Evolutionary conservation across 92 coral and sea anemone species (phyloP), one percentile per base, ranked within the genome.

Genomic region (Virgularia gustaviana): DNA sequence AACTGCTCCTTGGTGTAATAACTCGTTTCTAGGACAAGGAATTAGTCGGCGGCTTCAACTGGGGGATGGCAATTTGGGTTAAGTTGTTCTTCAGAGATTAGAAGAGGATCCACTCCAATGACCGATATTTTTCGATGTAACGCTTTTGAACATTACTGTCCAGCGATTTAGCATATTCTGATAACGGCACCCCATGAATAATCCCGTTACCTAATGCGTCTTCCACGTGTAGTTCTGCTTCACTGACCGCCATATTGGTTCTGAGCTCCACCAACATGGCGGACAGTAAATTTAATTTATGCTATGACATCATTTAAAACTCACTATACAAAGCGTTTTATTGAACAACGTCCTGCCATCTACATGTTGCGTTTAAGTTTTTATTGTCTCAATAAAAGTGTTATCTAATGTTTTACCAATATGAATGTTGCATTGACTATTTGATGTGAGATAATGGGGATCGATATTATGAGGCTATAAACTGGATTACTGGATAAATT

Each of bases 1-100:
- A 79, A 83, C 33, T 72, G 81, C 15, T 83, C 85, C 53, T 73
- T 62, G 41, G 72, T 79, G 74, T 84, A 84, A 51, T 49, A 75
- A 41, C 88, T 84, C 15, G 85, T 80, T 64, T 75, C 78, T 35
- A 84, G 64, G 29, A 64, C 23, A 74, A 81, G 47, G 16, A 41
- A 41, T 41, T 9, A 41, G 16, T 75, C 61, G 27, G 60, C 39
- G 19, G 64, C 63, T 68, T 82, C 86, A 23, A 76, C 77, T 6
- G 73, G 83, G 70, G 83, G 83, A 57, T 75, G 52, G 70, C 78
- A 47, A 54, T 76, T 72, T 13, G 79, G 30, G 12, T 49, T 32
- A n/a, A 49, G 65, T 53, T 77, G 30, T 29, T 77, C 44, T n/a
- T 11, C 30, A n/a, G 77, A 75, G 33, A 77, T 54, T 12, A 6